Evolutionary conservation across 2,888 invertebrate species (phyloP), one percentile per base, ranked within the genome.

Genomic region (Digitonthophagus gazella): DNA sequence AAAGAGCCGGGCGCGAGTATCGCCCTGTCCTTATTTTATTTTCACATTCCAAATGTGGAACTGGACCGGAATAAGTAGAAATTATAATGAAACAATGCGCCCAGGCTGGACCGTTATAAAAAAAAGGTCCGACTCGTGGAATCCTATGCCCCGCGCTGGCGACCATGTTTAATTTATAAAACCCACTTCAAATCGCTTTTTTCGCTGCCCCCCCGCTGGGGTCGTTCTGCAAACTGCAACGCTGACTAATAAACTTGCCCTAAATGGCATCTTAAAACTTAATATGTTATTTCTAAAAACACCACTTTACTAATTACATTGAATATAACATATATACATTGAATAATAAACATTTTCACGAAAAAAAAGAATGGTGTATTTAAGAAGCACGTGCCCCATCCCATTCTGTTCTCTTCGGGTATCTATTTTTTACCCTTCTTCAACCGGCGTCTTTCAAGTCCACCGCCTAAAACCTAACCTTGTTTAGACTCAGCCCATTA

Each of bases 1-100:
- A 61, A 61, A 61, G 61, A 61, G 20, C 16, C 61, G 20, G 19
- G 19, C 61, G 18, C 28, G 61, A 61, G 20, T 61, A 16, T 61
- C 18, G 61, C n/a, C 18, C 5, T 20, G 19, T 61, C 61, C 61
- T 61, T 61, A 61, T 61, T 61, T 44, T 61, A 61, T 61, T 61
- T 20, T 18, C 20, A 61, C 61, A 61, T 61, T 61, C 61, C 61
- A 61, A 61, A 61, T 61, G 61, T 18, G 61, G 61, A 61, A 18
- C n/a, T 20, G 16, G 18, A 16, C 61, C 61, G 14, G 61, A 61
- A 61, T 61, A 61, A 61, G 61, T 19, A 61, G 61, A 61, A 61
- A 61, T 61, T 61, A 16, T 61, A 61, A 61, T 61, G 61, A 19
- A 61, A 61, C 61, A 61, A 16, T 61, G 28, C 28, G 28, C 28